These are phyloP conservation scores for Spongilla lacustris DNA, from an alignment of 37 sponge, comb jelly and placozoan genomes.

Conservation along the genomic window DNA sequence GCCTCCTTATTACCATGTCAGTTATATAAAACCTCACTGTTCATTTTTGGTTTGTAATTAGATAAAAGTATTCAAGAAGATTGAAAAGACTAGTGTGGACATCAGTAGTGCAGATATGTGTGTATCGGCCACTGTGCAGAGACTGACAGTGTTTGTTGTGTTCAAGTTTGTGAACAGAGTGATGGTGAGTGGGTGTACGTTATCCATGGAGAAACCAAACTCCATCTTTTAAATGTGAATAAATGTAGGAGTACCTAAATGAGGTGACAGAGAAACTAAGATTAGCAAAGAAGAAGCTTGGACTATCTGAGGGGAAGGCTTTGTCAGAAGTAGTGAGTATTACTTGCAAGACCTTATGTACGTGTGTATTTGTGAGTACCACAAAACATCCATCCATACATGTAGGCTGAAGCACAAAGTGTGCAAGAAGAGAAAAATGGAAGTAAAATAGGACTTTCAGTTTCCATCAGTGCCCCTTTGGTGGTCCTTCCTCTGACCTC, in stretches of 20 bases:
- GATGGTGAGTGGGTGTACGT: neutral
- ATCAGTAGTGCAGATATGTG: conserved; percentile 19
- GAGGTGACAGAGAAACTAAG: neutral
- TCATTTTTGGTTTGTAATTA: neutral
- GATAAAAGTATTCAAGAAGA: neutral
- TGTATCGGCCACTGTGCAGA: conserved; percentile 27
- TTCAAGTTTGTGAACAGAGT: conserved; percentile 45
- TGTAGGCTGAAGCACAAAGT: neutral
- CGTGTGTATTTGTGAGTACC: neutral
- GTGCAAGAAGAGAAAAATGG: neutral
- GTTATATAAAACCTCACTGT: neutral
- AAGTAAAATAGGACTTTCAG: conserved; percentile 29
- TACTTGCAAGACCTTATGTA: neutral
- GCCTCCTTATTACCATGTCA: neutral
- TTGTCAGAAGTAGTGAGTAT: neutral
- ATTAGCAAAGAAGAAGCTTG: neutral
- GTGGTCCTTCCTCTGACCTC: conserved; percentile 40
- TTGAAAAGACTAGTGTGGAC: neutral
- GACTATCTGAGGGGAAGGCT: neutral
- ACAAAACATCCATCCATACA: conserved; percentile 1
- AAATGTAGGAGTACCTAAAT: neutral
- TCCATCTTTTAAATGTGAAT: neutral
- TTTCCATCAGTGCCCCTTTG: conserved; percentile 37
- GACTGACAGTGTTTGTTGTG: conserved; percentile 26
- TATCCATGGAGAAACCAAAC: too few species aligned